These are phyloP conservation scores for Aurelia aurita DNA, from an alignment of 30 jellyfish, hydroid and myxozoan species.

Conservation along the genomic window DNA sequence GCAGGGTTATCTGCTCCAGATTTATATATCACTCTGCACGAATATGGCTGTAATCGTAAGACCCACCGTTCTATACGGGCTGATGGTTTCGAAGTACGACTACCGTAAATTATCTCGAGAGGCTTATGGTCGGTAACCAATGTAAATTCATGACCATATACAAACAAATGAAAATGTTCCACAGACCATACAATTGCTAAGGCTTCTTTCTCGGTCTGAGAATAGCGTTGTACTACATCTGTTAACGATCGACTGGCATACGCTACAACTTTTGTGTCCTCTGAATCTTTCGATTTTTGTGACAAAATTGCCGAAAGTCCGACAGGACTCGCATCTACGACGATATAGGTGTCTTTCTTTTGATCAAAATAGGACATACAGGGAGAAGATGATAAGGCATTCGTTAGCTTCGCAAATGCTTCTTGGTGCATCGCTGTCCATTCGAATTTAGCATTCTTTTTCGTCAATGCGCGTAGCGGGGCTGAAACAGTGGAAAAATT, in stretches of 20 bases:
- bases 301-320: constrained; percentile 25
- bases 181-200: constrained; percentile 44
- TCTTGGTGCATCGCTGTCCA: no score
- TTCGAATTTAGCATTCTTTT: no score
- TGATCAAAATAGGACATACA: constrained; percentile 43
- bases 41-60: no score
- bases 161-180: constrained; percentile 5
- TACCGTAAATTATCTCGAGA: no score
- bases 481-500: constrained; percentile 39
- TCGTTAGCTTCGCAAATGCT: no score
- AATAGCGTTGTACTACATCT: constrained; percentile 35
- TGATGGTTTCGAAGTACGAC: no score
- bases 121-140: no score
- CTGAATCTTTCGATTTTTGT: neutral
- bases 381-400: neutral
- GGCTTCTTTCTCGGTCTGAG: constrained; percentile 60
- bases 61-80: no score
- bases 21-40: no score
- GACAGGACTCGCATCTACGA: constrained; percentile 61
- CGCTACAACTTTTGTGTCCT: neutral
- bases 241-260: constrained; percentile 36
- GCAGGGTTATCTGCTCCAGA: no score
- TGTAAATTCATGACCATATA: no score
- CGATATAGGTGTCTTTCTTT: constrained; percentile 16
- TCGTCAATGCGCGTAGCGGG: constrained; percentile 41